Percentiles rank a stretch among this genome's conserved stretches.
phyloP scores from a whole-genome alignment of 2,888 invertebrate species.

The Sturmia bella region DNA sequence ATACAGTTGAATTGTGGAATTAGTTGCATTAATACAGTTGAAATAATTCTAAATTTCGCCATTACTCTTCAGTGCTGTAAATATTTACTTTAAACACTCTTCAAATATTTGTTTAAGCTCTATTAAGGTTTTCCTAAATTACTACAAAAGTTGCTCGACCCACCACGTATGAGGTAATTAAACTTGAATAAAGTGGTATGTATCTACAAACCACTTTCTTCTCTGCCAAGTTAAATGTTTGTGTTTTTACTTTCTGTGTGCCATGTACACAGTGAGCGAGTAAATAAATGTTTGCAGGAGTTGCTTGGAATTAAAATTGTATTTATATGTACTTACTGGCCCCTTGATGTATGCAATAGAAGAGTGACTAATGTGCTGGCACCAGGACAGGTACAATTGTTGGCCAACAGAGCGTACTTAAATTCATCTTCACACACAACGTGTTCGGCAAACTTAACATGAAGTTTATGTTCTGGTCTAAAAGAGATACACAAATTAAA shows the following conservation, averaged over 20 bases:
- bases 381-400: slow-evolving; percentile 99
- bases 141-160: background rate
- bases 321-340: slow-evolving; percentile 90
- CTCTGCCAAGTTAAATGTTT: background rate
- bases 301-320: too few relatives aligned
- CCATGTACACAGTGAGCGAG: background rate
- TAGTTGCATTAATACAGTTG: too few relatives aligned
- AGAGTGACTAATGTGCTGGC: slow-evolving; percentile 98
- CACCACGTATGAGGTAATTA: slow-evolving; percentile 4
- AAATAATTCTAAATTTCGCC: too few relatives aligned
- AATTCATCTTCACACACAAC: slow-evolving; percentile 99
- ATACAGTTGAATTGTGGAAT: too few relatives aligned
- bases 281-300: slow-evolving; percentile 2
- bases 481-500: background rate
- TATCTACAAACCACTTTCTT: background rate
- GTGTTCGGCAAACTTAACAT: slow-evolving; percentile 99
- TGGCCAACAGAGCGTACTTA: slow-evolving; percentile 98
- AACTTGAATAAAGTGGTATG: background rate
- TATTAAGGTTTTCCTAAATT: background rate
- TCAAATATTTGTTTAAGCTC: background rate
- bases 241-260: background rate
- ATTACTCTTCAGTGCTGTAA: too few relatives aligned
- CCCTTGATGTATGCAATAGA: slow-evolving; percentile 96
- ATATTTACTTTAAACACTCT: too few relatives aligned
- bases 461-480: slow-evolving; percentile 98